Percentiles rank a stretch among this genome's conserved stretches.
Conservation (phyloP, 2,113 vertebrate species). For the Dasyurus viverrinus region DNA sequence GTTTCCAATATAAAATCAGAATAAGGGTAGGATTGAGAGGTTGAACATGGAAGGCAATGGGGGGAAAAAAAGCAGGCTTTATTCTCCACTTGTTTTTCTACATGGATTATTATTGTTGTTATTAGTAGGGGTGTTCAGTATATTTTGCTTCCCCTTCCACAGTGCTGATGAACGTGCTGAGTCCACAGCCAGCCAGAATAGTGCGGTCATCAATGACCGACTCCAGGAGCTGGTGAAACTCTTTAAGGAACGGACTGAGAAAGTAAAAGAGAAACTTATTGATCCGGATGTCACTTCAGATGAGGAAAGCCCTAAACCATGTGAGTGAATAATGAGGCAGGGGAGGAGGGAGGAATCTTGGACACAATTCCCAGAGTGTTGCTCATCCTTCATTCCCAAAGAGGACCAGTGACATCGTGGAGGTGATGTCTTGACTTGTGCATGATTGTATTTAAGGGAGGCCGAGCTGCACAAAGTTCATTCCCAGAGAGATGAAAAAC, state of each 20-base stretch:
- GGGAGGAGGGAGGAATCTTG: background rate
- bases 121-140: background rate
- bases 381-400: background rate
- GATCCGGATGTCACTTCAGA: constrained; percentile 92
- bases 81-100: background rate
- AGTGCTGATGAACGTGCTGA: constrained; percentile 84
- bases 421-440: background rate
- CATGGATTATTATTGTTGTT: background rate
- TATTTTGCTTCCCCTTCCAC: background rate
- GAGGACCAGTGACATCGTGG: background rate
- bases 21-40: background rate
- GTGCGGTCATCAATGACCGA: constrained; percentile 85
- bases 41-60: background rate
- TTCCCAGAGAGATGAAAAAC: background rate
- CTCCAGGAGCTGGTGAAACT: constrained; percentile 92
- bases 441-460: background rate
- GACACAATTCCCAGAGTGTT: background rate
- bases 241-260: constrained; percentile 92
- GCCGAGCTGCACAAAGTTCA: no score
- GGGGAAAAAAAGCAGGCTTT: background rate
- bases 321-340: constrained; percentile 82
- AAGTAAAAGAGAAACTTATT: constrained; percentile 89
- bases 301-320: constrained; percentile 88
- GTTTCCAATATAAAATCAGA: background rate
- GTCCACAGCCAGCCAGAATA: constrained; percentile 87